Evolutionary conservation across 2,113 vertebrate genomes (phyloP).

Genomic region (Triplophysa dalaica): DNA sequence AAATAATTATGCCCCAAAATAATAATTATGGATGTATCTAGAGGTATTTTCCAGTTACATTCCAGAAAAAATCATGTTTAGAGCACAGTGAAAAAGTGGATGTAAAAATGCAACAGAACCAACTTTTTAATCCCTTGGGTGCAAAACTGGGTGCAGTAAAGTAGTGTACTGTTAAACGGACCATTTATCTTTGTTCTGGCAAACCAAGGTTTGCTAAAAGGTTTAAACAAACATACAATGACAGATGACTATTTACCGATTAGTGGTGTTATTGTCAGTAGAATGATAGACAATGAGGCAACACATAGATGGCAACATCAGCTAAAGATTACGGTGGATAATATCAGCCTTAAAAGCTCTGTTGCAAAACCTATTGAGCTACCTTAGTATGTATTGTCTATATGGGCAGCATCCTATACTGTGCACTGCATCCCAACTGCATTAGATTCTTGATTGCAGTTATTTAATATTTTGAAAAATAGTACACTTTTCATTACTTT

Average conservation of each 20-base stretch:
- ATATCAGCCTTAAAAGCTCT: background rate
- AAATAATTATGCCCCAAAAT: background rate
- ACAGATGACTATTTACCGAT: background rate
- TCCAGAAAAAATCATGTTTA: background rate
- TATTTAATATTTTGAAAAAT: too few species aligned
- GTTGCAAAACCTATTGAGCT: constrained; percentile 3
- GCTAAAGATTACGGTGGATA: background rate
- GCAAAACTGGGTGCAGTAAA: background rate
- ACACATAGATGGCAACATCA: background rate
- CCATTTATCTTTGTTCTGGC: background rate
- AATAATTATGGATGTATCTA: background rate
- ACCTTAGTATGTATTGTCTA: background rate
- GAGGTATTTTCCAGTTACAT: background rate
- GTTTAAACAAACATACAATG: background rate
- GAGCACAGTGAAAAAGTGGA: background rate
- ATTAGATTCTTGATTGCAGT: too few species aligned
- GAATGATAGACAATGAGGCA: background rate
- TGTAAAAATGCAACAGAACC: background rate
- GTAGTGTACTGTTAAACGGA: background rate
- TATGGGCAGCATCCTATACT: background rate
- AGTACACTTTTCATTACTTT: too few species aligned
- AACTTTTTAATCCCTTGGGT: background rate
- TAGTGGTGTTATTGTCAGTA: background rate
- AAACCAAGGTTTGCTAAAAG: background rate
- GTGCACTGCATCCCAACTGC: too few species aligned